Base-by-base conservation (phyloP, 2,797 vertebrate genomes). In the Trichosurus vulpecula region DNA sequence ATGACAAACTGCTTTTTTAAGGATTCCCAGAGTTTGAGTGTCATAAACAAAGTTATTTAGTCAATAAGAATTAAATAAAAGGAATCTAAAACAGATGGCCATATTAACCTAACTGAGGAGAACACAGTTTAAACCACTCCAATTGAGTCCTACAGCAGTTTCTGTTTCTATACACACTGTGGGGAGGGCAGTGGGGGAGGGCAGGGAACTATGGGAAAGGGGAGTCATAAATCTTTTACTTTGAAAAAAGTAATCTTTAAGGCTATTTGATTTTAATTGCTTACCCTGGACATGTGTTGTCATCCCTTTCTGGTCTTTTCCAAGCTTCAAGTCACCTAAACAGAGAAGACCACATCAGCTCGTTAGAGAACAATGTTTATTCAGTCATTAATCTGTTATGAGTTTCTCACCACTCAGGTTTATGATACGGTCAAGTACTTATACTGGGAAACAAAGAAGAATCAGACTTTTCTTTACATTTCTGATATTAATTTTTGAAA, bases 321-420 rank as follows among this genome's bases (percentile, higher is more conserved):
- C 35, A 93, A 90, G 61, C 97, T 95, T 56, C 61, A 93, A 92
- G 56, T 53, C 91, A 92, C 95, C 95, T 61, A 96, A 14, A 53
- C 9, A 90, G 81, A 90, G 61, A 94, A 54, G 52, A 53, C 31
- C 58, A 57, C 94, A n/a, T n/a, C 30, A 47, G 6, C 30, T 81
- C 81, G 41, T 31, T 87, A 87, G 74, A 87, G 41, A 87, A 87
- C 41, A 87, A 81, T 41, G 25, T 51, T 87, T 81, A 56, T 61
- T 96, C 10, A 41, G 35, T 89, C 92, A 96, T 91, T 95, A 90
- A 11, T 58, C 87, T 55, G 92, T 93, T 92, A 93, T 92, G 81
- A 92, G 74, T 90, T 94, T 93, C 27, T 54, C 90, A 95, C 8
- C 94, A 2, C 35, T 57, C 74, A 89, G 31, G 92, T 96, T 61